Conservation (phyloP, 2,113 vertebrate species). For the Amphiprion ocellaris region DNA sequence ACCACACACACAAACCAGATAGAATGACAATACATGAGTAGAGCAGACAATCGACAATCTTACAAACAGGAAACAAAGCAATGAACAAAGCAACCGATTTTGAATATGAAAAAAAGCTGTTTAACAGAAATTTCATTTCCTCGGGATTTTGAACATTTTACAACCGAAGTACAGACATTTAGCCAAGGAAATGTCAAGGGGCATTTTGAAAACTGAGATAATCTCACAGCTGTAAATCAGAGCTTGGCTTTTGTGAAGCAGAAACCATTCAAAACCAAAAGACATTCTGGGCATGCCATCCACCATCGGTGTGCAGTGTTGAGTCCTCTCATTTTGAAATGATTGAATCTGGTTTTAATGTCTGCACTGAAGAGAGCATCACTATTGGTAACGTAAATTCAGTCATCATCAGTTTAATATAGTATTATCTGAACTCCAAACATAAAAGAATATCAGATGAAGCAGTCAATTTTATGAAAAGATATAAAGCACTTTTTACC, state of each 20-base stretch:
- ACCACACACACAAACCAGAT: no score
- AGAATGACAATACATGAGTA: no score
- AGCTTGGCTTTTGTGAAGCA: background rate
- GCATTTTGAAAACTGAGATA: background rate
- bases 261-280: background rate
- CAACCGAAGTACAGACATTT: background rate
- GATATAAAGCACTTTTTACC: no score
- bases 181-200: background rate
- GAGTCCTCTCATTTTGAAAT: background rate
- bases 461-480: background rate
- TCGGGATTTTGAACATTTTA: background rate
- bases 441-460: background rate
- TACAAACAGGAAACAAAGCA: no score
- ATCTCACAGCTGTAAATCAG: background rate
- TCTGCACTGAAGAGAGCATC: background rate
- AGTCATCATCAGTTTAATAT: background rate
- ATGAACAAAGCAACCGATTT: no score
- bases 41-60: no score
- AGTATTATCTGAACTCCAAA: conserved; percentile 1
- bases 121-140: conserved; percentile 1
- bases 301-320: background rate
- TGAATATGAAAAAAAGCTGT: conserved; percentile 9
- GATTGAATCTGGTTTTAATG: background rate
- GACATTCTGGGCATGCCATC: background rate
- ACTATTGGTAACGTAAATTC: background rate